phyloP scores from a whole-genome alignment of 2,113 vertebrate species.

The Loxodonta africana region DNA sequence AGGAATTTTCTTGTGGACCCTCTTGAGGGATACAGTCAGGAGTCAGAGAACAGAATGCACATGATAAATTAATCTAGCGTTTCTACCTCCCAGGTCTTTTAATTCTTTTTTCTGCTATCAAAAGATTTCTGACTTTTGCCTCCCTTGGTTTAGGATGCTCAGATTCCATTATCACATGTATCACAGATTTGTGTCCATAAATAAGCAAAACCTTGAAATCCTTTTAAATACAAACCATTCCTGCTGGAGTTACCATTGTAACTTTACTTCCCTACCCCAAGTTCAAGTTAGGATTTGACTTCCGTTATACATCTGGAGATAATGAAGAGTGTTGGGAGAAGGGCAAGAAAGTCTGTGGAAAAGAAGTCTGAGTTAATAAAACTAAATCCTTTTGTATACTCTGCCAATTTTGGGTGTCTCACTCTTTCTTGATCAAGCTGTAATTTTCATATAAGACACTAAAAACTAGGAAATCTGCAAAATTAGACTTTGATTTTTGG shows the following conservation, averaged over 20 bases:
- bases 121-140: neutral
- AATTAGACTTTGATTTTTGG: neutral
- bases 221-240: neutral
- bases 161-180: neutral
- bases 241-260: neutral
- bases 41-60: neutral
- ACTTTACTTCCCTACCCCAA: neutral
- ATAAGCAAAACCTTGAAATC: neutral
- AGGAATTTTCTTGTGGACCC: neutral
- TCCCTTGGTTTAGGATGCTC: neutral
- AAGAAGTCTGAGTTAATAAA: neutral
- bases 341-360: neutral
- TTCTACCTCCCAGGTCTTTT: neutral
- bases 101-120: neutral
- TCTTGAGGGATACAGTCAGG: neutral
- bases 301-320: neutral
- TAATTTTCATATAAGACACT: neutral
- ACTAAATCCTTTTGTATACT: neutral
- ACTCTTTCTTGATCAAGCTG: neutral
- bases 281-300: neutral
- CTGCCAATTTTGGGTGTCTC: neutral
- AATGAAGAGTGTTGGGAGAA: neutral
- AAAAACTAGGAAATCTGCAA: neutral
- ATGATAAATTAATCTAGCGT: neutral
- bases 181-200: neutral